Percentiles rank a stretch among this genome's conserved stretches.
These are phyloP conservation scores for Cottoperca gobio DNA, from an alignment of 2,797 vertebrate species.

Conservation along the genomic window DNA sequence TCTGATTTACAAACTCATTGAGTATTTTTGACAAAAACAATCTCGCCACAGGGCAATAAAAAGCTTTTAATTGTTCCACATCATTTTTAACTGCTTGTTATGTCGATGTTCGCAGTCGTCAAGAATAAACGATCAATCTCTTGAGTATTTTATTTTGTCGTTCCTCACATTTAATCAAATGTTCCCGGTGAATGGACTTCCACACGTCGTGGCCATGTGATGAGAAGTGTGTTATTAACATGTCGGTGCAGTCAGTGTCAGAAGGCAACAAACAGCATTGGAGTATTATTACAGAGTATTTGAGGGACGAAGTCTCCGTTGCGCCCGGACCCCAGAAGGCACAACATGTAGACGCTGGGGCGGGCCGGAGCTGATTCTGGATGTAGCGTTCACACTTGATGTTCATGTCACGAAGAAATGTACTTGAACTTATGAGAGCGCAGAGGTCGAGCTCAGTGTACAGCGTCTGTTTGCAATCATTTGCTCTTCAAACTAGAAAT, in stretches of 20 bases:
- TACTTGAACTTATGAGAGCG: conserved; percentile 3
- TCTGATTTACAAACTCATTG: no score
- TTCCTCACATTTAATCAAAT: not conserved
- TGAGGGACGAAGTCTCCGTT: conserved; percentile 31
- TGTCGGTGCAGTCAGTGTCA: not conserved
- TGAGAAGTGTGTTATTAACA: not conserved
- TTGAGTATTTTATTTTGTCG: not conserved
- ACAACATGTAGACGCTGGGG: conserved; percentile 65
- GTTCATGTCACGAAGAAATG: not conserved
- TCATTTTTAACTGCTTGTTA: no score
- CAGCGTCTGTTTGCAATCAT: not conserved
- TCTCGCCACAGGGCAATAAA: no score
- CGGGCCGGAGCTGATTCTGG: conserved; percentile 30
- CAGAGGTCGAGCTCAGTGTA: no score
- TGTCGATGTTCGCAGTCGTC: not conserved
- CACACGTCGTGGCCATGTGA: not conserved
- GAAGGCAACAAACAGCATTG: conserved; percentile 40
- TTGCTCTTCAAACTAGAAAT: conserved; percentile 22
- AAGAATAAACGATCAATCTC: not conserved
- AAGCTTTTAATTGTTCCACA: no score
- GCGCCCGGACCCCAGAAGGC: conserved; percentile 71
- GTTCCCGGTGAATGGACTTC: conserved; percentile 3
- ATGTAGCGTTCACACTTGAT: not conserved
- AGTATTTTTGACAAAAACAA: not conserved
- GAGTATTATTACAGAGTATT: not conserved